Evolutionary conservation across 2,113 vertebrate genomes (phyloP), one percentile per base, ranked within the genome.

Genomic region (Cottus gobio): DNA sequence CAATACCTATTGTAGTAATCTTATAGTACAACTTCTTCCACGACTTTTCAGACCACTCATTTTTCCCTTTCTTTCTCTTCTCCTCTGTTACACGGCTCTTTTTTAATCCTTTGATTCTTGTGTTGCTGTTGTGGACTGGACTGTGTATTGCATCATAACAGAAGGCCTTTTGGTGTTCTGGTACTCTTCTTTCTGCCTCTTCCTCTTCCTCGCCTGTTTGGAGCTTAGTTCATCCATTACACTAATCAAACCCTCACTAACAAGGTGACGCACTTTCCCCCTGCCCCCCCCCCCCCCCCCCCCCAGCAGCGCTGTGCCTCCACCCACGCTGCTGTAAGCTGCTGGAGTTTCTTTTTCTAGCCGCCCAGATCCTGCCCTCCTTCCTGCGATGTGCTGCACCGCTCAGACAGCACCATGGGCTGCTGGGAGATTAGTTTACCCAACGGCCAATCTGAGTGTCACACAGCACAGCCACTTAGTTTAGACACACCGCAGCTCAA

Each of bases 301-400:
- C 64, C 68, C 24, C 10, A 60, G 75, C 77, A 26, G 52, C 2
- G 22, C 58, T 48, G 67, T 20, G 15, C 85, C 71, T 57, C 63
- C 4, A 52, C 71, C 84, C 81, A 65, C 77, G 16, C 79, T 77
- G 62, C 78, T 60, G 48, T 93, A 93, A 94, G 87, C 91, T 76
- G 87, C 89, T 89, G 89, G 77, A 89, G 85, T 90, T 93, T 93
- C 91, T 92, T 94, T 94, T 93, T 90, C 93, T 91, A 87, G 85
- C 82, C 2, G 79, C 58, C 77, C 81, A 83, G 74, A 87, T 91
- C 87, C 84, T 78, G 76, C 76, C 85, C 71, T 80, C 67, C 86
- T 60, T 89, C 81, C 80, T 86, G 82, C 71, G 7, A 63, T 36
- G 85, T 56, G 42, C 71, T 64, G 75, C 75, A 10, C 37, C 9